These are phyloP conservation scores for Cinara cedri DNA, from an alignment of 2,888 invertebrate species.

Conservation along the genomic window DNA sequence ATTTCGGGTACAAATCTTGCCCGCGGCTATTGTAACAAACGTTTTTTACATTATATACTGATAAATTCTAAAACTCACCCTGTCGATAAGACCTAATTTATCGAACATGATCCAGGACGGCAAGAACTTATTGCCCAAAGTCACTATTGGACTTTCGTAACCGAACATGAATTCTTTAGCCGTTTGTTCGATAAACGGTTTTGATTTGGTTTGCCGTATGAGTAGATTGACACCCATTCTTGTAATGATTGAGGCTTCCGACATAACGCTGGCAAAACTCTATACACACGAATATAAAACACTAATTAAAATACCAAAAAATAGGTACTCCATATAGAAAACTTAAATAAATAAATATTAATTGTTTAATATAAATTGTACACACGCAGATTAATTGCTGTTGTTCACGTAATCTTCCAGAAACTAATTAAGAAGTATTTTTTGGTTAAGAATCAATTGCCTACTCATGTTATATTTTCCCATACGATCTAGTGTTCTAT, in stretches of 20 bases:
- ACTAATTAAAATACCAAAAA: too few relatives aligned
- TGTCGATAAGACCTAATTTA: constrained; percentile 84
- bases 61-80: constrained; percentile 68
- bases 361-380: too few relatives aligned
- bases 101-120: constrained; percentile 86
- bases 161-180: constrained; percentile 90
- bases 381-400: too few relatives aligned
- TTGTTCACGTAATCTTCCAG: too few relatives aligned
- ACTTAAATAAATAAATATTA: too few relatives aligned
- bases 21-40: too few relatives aligned
- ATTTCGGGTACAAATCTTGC: too few relatives aligned
- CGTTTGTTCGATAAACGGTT: constrained; percentile 79
- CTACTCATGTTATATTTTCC: too few relatives aligned
- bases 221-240: constrained; percentile 75
- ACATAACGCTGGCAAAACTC: constrained; percentile 82
- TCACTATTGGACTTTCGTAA: constrained; percentile 80
- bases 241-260: constrained; percentile 71
- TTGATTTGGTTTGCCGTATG: constrained; percentile 71
- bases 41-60: background rate
- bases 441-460: too few relatives aligned
- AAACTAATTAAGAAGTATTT: too few relatives aligned
- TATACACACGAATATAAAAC: constrained; percentile 63
- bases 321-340: too few relatives aligned
- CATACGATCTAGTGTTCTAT: too few relatives aligned
- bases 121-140: constrained; percentile 80